Percentiles rank a stretch among this genome's conserved stretches.
Conservation (phyloP, 2,113 vertebrate species). For the Uria lomvia region DNA sequence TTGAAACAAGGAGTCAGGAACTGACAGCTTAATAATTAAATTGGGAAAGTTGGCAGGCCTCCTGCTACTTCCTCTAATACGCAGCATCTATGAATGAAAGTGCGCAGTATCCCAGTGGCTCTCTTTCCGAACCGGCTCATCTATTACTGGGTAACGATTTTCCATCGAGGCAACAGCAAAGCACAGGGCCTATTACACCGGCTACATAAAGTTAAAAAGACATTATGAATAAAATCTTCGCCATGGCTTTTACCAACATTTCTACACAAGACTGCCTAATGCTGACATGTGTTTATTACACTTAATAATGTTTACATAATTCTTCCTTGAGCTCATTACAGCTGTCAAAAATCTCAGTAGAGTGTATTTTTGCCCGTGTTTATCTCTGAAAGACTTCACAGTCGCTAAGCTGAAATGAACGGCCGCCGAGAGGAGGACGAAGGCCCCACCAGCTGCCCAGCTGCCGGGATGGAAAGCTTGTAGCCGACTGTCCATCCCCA, state of each 20-base stretch:
- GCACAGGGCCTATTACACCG: conserved; percentile 72
- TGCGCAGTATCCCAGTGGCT: conserved; percentile 56
- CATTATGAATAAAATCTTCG: conserved; percentile 68
- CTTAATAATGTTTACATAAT: conserved; percentile 80
- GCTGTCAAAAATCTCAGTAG: conserved; percentile 71
- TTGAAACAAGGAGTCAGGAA: conserved; percentile 62
- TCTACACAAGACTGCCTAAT: conserved; percentile 67
- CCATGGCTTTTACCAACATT: conserved; percentile 65
- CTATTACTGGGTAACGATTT: conserved; percentile 76
- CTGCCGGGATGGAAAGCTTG: neutral
- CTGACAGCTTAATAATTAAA: conserved; percentile 68
- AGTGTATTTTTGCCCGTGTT: conserved; percentile 28
- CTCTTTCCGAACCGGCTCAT: conserved; percentile 70
- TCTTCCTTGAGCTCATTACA: conserved; percentile 72
- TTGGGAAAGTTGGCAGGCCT: conserved; percentile 64
- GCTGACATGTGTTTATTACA: conserved; percentile 75
- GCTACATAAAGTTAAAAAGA: conserved; percentile 78
- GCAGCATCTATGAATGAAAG: conserved; percentile 66
- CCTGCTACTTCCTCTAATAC: conserved; percentile 47
- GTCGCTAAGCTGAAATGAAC: conserved; percentile 18
- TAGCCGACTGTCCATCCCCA: fast-evolving
- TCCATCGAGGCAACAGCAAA: conserved; percentile 64
- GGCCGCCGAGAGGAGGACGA: neutral
- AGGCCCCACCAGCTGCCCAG: neutral
- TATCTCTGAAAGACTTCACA: conserved; percentile 46